These are phyloP conservation scores for Crypturellus tataupa DNA, from an alignment of 2,797 vertebrate genomes.

Conservation along the genomic window DNA sequence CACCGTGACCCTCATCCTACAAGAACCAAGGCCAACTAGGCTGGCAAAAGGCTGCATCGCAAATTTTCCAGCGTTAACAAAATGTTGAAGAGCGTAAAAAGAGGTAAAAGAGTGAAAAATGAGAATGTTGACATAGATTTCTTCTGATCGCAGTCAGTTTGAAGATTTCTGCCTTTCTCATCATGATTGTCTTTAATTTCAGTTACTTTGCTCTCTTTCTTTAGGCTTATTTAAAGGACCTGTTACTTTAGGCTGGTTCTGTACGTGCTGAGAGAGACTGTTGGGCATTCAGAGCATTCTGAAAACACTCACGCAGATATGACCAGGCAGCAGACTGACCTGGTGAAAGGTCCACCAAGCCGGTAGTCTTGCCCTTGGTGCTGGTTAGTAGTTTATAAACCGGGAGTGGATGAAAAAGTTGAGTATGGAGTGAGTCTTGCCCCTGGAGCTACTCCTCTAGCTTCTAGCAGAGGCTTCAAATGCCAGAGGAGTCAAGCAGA, in stretches of 20 bases:
- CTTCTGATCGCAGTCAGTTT: not conserved
- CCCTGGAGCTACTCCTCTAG: not conserved
- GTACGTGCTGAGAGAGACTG: not conserved
- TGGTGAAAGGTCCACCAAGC: not conserved
- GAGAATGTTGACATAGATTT: not conserved
- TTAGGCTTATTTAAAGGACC: constrained; percentile 36
- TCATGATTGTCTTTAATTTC: constrained; percentile 19
- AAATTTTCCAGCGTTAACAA: not conserved
- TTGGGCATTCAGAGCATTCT: not conserved
- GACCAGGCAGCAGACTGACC: not conserved
- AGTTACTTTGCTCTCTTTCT: not conserved
- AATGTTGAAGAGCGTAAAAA: not conserved
- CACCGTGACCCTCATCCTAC: not conserved
- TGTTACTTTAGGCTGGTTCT: not conserved
- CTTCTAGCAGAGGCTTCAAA: not conserved
- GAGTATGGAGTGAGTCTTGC: not conserved
- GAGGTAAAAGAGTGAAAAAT: not conserved
- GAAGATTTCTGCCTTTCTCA: not conserved
- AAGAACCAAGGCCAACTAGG: not conserved
- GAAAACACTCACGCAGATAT: not conserved
- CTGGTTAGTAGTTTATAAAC: not conserved
- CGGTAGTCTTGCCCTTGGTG: not conserved
- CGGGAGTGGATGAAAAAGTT: not conserved
- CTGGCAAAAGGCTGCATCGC: not conserved
- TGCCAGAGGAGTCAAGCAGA: not conserved